Percentiles rank a stretch among this genome's conserved stretches.
These are phyloP conservation scores for Clitarchus hookeri DNA, from an alignment of 2,888 invertebrate genomes.

Conservation along the genomic window DNA sequence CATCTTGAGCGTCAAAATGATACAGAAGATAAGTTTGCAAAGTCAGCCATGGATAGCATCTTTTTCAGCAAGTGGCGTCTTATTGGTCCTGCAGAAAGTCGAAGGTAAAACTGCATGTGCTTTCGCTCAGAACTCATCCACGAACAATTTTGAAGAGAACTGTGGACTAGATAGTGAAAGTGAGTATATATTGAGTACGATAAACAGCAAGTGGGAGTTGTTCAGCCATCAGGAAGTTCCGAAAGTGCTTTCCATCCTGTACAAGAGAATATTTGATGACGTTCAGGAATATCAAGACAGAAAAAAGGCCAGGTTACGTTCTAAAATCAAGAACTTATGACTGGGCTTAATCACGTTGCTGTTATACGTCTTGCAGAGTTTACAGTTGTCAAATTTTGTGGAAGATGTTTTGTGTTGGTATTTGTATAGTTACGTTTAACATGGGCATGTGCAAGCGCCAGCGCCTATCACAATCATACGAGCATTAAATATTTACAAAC, in stretches of 20 bases:
- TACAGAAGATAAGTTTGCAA: constrained; percentile 55
- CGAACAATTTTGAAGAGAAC: constrained; percentile 43
- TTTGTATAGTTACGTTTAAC: no score
- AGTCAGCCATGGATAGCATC: constrained; percentile 56
- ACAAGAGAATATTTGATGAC: constrained; percentile 80
- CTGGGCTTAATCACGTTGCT: background rate
- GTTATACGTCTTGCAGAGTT: no score
- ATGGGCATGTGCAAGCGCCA: no score
- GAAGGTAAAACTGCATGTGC: constrained; percentile 41
- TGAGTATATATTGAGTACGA: background rate
- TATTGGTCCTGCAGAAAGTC: constrained; percentile 52
- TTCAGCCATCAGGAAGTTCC: constrained; percentile 30
- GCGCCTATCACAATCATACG: no score
- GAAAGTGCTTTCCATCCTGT: constrained; percentile 62
- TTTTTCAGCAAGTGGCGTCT: constrained; percentile 49
- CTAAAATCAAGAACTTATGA: constrained; percentile 3
- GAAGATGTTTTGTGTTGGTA: no score
- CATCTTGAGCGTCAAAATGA: constrained; percentile 46
- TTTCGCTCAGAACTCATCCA: constrained; percentile 47
- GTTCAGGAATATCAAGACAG: constrained; percentile 77
- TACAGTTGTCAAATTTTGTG: no score
- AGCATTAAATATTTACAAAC: no score
- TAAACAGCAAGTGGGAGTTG: constrained; percentile 44
- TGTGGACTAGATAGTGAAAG: background rate
- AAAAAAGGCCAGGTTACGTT: constrained; percentile 58